These are phyloP conservation scores for Tenthredo distinguenda DNA, from an alignment of 2,888 invertebrate species.

Conservation along the genomic window DNA sequence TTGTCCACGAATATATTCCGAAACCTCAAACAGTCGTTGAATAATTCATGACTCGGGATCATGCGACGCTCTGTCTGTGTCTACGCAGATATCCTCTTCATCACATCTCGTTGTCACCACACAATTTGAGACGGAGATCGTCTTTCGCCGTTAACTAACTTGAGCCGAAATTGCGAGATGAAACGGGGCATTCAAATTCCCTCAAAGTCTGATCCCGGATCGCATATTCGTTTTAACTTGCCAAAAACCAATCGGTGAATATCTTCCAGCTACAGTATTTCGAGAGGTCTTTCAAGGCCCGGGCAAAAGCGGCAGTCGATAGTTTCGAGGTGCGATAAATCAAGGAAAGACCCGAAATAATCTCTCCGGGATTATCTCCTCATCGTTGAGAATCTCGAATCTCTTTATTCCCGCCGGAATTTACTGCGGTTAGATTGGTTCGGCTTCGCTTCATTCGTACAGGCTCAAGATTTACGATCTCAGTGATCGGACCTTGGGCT, in stretches of 20 bases:
- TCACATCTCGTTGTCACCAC: background rate
- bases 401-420: background rate
- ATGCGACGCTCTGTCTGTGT: conserved; percentile 31
- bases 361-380: background rate
- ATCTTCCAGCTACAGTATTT: too few relatives aligned
- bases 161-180: background rate
- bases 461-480: conserved; percentile 20
- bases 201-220: background rate
- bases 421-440: conserved; percentile 9
- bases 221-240: background rate
- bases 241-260: too few relatives aligned
- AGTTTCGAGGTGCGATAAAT: background rate
- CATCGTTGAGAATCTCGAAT: background rate
- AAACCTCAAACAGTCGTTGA: background rate
- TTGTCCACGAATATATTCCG: background rate
- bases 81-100: background rate
- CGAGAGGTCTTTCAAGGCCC: background rate
- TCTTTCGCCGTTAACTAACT: background rate
- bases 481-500: background rate
- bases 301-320: background rate
- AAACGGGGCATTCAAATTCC: background rate
- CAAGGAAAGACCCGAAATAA: background rate
- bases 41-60: background rate
- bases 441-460: background rate
- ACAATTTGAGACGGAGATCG: background rate